Evolutionary conservation across 2,888 invertebrate species (phyloP), one percentile per base, ranked within the genome.

Genomic region (Cerastoderma edule): DNA sequence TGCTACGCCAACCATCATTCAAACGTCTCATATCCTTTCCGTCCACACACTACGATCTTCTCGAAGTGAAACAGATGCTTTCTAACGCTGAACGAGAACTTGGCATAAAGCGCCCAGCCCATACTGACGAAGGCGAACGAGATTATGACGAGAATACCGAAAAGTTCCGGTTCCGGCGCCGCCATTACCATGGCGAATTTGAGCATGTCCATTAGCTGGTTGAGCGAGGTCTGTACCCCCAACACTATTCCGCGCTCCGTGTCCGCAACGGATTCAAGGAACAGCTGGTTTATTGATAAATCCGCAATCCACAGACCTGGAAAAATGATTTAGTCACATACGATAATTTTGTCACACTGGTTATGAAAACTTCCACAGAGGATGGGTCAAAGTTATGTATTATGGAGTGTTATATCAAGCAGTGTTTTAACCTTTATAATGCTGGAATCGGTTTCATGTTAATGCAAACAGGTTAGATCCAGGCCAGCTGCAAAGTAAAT

Each of bases 271-370:
- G 87, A 87, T 87, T 94, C 94, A 86, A 94, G 93, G 72, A 94
- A 90, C 28, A 94, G 88, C 87, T 94, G 94, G 22, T 93, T 94
- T 24, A 94, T 93, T 1, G 93, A 91, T 70, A 94, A 85, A 85
- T 94, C 94, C 2, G 93, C 92, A 70, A 94, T 89, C 94, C 94
- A 94, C 35, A 94, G 86, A n/a, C 94, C 94, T 94, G 86, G 24
- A 73, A 76, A 27, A 39, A 22, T n/a, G n/a, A 44, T 19, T 13
- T 19, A 44, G n/a, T n/a, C n/a, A n/a, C n/a, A n/a, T n/a, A n/a
- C n/a, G n/a, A n/a, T n/a, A n/a, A n/a, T n/a, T n/a, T n/a, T n/a
- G n/a, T n/a, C n/a, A n/a, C n/a, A n/a, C n/a, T n/a, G n/a, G n/a
- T n/a, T n/a, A n/a, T n/a, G n/a, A n/a, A n/a, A n/a, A n/a, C n/a